Percentiles rank a stretch among this genome's conserved stretches.
Evolutionary conservation across 2,888 invertebrate genomes (phyloP).

Genomic region (Tricholauxania praeusta): DNA sequence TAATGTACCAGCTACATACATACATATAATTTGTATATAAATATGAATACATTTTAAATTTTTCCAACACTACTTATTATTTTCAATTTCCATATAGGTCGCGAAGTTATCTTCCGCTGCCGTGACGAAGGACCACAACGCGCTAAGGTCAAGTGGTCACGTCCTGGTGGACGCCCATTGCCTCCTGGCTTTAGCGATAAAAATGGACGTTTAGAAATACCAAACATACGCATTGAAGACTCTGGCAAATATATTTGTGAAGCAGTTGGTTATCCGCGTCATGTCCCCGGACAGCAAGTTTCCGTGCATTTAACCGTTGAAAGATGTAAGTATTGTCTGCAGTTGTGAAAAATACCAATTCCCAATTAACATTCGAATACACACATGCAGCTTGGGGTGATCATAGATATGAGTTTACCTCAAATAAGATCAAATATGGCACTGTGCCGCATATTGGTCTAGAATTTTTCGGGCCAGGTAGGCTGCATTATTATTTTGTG

Average conservation of each 20-base stretch:
- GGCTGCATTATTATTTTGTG: slow-evolving; percentile 16
- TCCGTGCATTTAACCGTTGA: slow-evolving; percentile 81
- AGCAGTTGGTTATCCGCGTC: slow-evolving; percentile 76
- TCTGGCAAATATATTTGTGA: slow-evolving; percentile 88
- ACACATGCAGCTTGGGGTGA: slow-evolving; percentile 66
- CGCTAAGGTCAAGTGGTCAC: slow-evolving; percentile 81
- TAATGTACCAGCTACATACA: too few relatives aligned
- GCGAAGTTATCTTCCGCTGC: slow-evolving; percentile 93
- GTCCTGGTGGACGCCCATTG: slow-evolving; percentile 78
- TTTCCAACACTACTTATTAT: neutral
- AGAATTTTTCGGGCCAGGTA: slow-evolving; percentile 74
- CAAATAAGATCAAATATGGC: slow-evolving; percentile 71
- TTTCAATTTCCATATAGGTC: slow-evolving; percentile 72
- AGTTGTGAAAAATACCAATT: neutral
- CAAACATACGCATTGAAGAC: slow-evolving; percentile 81
- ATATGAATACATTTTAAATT: too few relatives aligned
- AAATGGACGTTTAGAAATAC: slow-evolving; percentile 88
- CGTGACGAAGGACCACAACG: slow-evolving; percentile 88
- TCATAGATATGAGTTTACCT: slow-evolving; percentile 59
- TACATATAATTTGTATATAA: too few relatives aligned
- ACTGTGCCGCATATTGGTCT: slow-evolving; percentile 72
- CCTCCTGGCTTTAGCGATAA: slow-evolving; percentile 81
- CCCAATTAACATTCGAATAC: slow-evolving; percentile 1
- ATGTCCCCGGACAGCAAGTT: slow-evolving; percentile 75
- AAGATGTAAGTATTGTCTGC: slow-evolving; percentile 70